Percentiles rank a stretch among this genome's conserved stretches.
These are phyloP conservation scores for Stegophylla sp. DNA, from an alignment of 2,888 invertebrate species.

Conservation along the genomic window DNA sequence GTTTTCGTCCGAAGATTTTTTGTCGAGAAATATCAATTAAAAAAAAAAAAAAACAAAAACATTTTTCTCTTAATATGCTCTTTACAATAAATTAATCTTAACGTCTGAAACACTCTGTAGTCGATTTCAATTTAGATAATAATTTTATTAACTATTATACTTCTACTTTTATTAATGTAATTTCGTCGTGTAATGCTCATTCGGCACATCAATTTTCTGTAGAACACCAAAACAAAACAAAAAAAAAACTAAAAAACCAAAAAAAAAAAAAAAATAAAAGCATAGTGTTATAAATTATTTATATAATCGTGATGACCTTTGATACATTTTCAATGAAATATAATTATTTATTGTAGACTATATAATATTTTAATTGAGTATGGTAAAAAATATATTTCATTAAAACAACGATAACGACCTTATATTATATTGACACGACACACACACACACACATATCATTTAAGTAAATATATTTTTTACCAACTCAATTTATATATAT, in stretches of 20 bases:
- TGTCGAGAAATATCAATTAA: background rate
- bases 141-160: background rate
- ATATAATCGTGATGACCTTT: constrained; percentile 28
- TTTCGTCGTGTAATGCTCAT: constrained; percentile 41
- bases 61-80: background rate
- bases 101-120: constrained; percentile 24
- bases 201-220: constrained; percentile 42
- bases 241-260: no score
- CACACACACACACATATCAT: no score
- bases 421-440: constrained; percentile 33
- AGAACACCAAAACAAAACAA: constrained; percentile 49
- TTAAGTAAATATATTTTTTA: constrained; percentile 41
- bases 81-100: background rate
- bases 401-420: constrained; percentile 45
- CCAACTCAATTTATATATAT: no score
- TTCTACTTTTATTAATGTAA: background rate
- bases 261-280: no score
- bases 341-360: constrained; percentile 37
- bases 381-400: constrained; percentile 25
- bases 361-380: constrained; percentile 44
- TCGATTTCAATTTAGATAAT: background rate
- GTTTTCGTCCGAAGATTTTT: background rate
- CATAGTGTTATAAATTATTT: constrained; percentile 40
- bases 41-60: background rate
- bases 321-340: constrained; percentile 10